Percentiles rank a stretch among this genome's conserved stretches.
Evolutionary conservation across 2,888 invertebrate genomes (phyloP).

Genomic region (Camponotus fellah): DNA sequence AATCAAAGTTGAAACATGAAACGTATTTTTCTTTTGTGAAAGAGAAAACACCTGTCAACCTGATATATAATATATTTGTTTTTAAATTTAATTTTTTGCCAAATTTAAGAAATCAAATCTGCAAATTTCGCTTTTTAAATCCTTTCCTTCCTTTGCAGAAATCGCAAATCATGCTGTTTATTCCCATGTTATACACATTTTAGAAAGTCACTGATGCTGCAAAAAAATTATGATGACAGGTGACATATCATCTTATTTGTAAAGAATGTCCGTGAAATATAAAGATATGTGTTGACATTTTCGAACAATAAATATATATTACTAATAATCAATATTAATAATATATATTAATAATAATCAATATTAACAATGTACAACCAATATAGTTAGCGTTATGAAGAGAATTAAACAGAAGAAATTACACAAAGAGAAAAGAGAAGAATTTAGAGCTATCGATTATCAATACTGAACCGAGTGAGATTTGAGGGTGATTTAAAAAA

Average conservation of each 20-base stretch:
- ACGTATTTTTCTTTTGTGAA: background rate
- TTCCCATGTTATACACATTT: constrained; percentile 10
- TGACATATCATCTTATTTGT: constrained; percentile 34
- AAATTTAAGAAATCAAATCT: background rate
- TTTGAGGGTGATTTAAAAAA: background rate
- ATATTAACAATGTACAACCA: background rate
- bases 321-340: constrained; percentile 14
- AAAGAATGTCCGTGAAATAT: background rate
- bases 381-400: constrained; percentile 8
- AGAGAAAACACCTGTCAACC: background rate
- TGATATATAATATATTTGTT: background rate
- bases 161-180: background rate
- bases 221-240: constrained; percentile 28
- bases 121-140: background rate
- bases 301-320: background rate
- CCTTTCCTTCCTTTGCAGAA: constrained; percentile 18
- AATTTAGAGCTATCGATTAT: background rate
- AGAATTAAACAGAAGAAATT: background rate
- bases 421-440: background rate
- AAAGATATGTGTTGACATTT: constrained; percentile 22
- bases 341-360: background rate
- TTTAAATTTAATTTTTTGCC: background rate
- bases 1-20: background rate
- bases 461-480: background rate
- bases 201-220: constrained; percentile 40